Base-by-base conservation (phyloP, 2,888 invertebrate genomes). In the Rhamphomyia laevipes region DNA sequence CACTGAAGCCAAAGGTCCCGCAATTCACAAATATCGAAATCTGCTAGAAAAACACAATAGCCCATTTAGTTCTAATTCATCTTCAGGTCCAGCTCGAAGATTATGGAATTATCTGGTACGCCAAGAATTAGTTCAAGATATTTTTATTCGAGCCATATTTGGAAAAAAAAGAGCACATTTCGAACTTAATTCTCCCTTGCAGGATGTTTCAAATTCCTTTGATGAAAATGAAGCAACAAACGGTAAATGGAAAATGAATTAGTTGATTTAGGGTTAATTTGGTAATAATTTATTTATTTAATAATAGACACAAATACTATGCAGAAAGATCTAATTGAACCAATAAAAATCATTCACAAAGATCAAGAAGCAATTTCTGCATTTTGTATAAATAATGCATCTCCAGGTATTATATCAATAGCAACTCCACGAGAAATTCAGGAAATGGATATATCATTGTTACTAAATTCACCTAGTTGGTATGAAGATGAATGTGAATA, bases 281-380 rank as follows among this genome's bases (percentile, higher is more conserved):
- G n/a, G n/a, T 11, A 33, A 13, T 13, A 27, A 30, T 15, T 31
- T 33, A 27, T 45, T 30, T 16, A 42, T 18, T 16, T n/a, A n/a
- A 16, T 12, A 18, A 23, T 21, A 47, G n/a, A 16, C 42, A 41
- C 13, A 4, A 27, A 27, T 27, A 27, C 23, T 2, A 2, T 27
- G 23, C 23, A 27, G 9, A 27, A 27, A 27, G 23, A 27, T 27
- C 4, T 42, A 7, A 12, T 43, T 40, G 91, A 91, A 63, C 91
- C 92, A 11, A 90, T 94, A 51, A 80, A 95, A 57, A 92, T 99
- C 59, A 92, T 99, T 57, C 97, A 99, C 71, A 96, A 97, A 72
- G 99, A 99, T 65, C 95, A 95, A 72, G 99, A 99, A 70, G 90
- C 94, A 49, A 95, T 99, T 58, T 85, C 93, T 47, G 91, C 97